These are phyloP conservation scores for Drosophila bocqueti DNA, from an alignment of 1,140 invertebrate species.

Conservation along the genomic window DNA sequence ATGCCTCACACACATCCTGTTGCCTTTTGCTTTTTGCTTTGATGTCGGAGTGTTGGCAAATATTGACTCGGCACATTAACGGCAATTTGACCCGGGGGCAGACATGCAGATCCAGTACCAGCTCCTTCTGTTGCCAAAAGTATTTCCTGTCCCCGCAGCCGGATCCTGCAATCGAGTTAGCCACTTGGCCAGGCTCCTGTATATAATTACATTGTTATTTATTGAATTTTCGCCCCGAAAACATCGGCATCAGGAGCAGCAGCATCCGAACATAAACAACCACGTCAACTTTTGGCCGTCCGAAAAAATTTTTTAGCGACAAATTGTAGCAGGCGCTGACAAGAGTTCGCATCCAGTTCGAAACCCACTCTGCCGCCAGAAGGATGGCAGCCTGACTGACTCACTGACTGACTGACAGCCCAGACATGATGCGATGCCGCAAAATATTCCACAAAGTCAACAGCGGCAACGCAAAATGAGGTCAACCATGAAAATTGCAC, in stretches of 20 bases:
- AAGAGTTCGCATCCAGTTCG: constrained; percentile 43
- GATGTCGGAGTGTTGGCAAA: constrained; percentile 66
- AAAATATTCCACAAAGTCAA: constrained; percentile 80
- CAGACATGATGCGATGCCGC: constrained; percentile 64
- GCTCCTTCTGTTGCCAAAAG: constrained; percentile 34
- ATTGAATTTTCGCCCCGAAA: constrained; percentile 70
- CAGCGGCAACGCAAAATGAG: constrained; percentile 71
- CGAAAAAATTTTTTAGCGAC: constrained; percentile 77
- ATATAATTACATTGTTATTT: constrained; percentile 83
- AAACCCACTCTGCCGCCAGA: constrained; percentile 19
- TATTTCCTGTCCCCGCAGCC: constrained; percentile 16
- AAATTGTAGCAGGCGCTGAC: constrained; percentile 78
- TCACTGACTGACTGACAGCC: constrained; percentile 22
- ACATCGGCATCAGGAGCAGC: constrained; percentile 8
- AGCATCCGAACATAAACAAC: constrained; percentile 44
- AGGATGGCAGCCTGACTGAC: constrained; percentile 1
- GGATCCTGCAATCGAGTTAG: constrained; percentile 47
- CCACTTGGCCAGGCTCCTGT: constrained; percentile 45
- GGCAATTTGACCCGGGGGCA: constrained; percentile 45
- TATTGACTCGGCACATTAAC: constrained; percentile 72
- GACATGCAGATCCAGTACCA: constrained; percentile 36
- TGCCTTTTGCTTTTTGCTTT: constrained; percentile 47
- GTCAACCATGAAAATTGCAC: constrained; percentile 80
- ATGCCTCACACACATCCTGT: constrained; percentile 44
- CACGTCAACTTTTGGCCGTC: constrained; percentile 53